Conservation (phyloP, 2,797 vertebrate genomes). For the Macrochelys suwanniensis region DNA sequence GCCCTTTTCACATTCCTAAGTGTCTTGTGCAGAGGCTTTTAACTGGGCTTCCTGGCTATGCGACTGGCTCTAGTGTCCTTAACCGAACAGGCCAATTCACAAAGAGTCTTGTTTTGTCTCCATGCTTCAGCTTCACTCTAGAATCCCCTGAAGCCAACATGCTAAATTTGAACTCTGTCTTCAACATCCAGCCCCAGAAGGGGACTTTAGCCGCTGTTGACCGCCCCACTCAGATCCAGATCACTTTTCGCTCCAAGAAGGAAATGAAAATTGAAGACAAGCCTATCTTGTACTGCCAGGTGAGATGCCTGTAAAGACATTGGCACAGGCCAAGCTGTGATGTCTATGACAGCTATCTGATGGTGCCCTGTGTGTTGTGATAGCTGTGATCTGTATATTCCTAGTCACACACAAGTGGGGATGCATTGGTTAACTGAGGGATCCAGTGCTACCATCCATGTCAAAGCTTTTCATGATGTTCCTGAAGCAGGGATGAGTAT, state of each 20-base stretch:
- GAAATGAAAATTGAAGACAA: conserved; percentile 85
- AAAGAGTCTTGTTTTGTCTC: not conserved
- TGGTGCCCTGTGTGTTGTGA: rapidly evolving
- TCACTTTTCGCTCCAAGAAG: conserved; percentile 83
- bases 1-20: not conserved
- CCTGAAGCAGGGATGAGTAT: not conserved
- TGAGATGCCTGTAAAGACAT: conserved; percentile 63
- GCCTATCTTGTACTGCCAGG: conserved; percentile 88
- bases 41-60: not conserved
- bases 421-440: not conserved
- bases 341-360: not conserved
- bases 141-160: conserved; percentile 61
- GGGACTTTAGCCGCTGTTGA: conserved; percentile 81
- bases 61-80: not conserved
- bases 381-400: not conserved
- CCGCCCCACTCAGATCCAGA: conserved; percentile 79
- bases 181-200: conserved; percentile 83
- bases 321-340: rapidly evolving
- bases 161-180: conserved; percentile 80
- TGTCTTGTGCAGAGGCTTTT: not conserved
- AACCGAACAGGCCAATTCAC: not conserved
- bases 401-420: not conserved
- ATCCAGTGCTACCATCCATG: not conserved
- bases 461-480: not conserved
- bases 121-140: conserved; percentile 84